Base-by-base conservation (phyloP, 2,888 invertebrate species). In the Oscheius sp. region DNA sequence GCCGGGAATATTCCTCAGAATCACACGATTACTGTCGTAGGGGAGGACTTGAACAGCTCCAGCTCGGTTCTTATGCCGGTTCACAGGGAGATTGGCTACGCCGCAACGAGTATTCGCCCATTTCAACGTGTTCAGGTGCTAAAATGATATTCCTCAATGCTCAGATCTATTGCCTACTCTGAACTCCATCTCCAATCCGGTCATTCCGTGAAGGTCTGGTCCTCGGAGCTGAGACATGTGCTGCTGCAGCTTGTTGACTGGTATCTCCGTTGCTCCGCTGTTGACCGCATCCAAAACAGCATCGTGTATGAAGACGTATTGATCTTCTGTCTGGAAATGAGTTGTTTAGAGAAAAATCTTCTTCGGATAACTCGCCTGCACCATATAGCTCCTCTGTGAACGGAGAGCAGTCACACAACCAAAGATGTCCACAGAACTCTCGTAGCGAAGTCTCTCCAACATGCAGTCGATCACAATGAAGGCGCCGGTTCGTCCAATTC, bases 301-400 rank as follows among this genome's bases (percentile, higher is more conserved):
- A 89, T 99, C 99, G 90, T 99, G 97, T 84, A 99, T 98, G 91
- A 99, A 99, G 83, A 98, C 95, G 91, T 99, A 99, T 91, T 99
- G 88, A 35, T 88, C 88, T 66, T 88, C 88, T 21, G 87, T 88
- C 79, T 86, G 42, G n/a, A 77, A 37, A 21, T 7, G n/a, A 68
- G 55, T 47, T 11, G 11, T n/a, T 51, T 65, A 55, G 21, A 4
- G 10, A 7, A 50, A 3, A 21, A 7, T 33, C 21, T 59, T 50
- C n/a, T 13, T 1, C 9, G 29, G 9, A 13, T 55, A n/a, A 29
- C 70, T 33, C 32, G 79, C 78, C 91, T 96, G 96, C 42, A 99
- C 98, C 98, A 99, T 99, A 91, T 99, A 99, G 91, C 98, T 98
- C 71, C 99, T 93, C 90, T 99, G 99, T 35, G 98, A 96, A 77